phyloP scores from a whole-genome alignment of 2,888 invertebrate species.

The Scaptomyza cyrtandrae region DNA sequence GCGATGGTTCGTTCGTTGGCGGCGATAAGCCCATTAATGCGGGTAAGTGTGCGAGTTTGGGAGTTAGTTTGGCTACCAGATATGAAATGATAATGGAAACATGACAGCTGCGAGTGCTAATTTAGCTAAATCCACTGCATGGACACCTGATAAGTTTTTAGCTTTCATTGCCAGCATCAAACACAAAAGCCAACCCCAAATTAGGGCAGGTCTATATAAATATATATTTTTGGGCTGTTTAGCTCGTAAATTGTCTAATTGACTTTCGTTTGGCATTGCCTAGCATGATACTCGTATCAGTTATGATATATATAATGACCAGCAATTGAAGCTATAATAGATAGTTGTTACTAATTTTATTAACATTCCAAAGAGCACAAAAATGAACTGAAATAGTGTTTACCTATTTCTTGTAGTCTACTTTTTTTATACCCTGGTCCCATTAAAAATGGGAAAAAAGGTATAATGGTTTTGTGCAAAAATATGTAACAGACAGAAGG shows the following conservation, averaged over 20 bases:
- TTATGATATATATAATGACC: constrained; percentile 7
- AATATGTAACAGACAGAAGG: no score
- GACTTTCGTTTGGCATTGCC: constrained; percentile 29
- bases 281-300: constrained; percentile 30
- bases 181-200: constrained; percentile 32
- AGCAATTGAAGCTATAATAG: not conserved
- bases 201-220: constrained; percentile 39
- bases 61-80: constrained; percentile 15
- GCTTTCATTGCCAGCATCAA: not conserved
- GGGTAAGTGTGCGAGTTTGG: constrained; percentile 38
- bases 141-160: constrained; percentile 24
- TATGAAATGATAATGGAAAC: constrained; percentile 48
- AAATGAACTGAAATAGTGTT: not conserved
- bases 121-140: constrained; percentile 19
- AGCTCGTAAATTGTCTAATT: constrained; percentile 58
- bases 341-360: not conserved
- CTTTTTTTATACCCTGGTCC: no score
- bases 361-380: not conserved
- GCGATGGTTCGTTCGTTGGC: constrained; percentile 84
- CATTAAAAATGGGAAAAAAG: no score
- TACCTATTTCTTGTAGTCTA: no score
- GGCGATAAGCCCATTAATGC: constrained; percentile 52
- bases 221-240: not conserved
- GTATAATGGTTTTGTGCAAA: no score
- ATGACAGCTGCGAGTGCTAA: constrained; percentile 47